Evolutionary conservation across 2,113 vertebrate species (phyloP).

Genomic region (Galeopterus variegatus): DNA sequence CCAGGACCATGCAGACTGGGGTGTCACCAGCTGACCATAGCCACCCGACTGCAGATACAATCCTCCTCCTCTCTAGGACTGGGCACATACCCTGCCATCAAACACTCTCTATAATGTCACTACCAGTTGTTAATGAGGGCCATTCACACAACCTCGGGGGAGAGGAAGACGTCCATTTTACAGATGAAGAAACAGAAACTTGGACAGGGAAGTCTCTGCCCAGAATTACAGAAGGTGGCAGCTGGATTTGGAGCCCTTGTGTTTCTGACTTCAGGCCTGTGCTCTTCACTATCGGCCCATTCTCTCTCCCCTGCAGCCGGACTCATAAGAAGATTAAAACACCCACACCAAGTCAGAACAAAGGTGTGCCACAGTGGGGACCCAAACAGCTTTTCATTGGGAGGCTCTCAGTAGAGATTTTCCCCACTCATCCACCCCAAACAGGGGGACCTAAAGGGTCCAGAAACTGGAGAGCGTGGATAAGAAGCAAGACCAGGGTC

Average conservation of each 20-base stretch:
- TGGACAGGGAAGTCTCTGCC: neutral
- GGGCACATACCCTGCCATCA: neutral
- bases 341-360: neutral
- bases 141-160: neutral
- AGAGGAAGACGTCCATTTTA: neutral
- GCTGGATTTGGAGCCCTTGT: neutral
- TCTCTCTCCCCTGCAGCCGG: neutral
- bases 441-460: neutral
- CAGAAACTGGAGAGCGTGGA: neutral
- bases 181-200: neutral
- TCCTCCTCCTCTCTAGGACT: neutral
- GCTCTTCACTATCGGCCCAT: neutral
- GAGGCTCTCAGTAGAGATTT: neutral
- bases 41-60: neutral
- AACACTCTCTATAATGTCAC: neutral
- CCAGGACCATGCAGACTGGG: neutral
- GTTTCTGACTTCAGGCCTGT: neutral
- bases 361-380: neutral
- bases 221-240: neutral
- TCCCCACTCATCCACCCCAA: neutral
- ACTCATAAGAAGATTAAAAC: conserved; percentile 25
- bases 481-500: neutral
- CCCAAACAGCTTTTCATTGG: neutral
- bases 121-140: neutral
- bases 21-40: neutral